Percentiles rank a stretch among this genome's conserved stretches.
Evolutionary conservation across 2,888 invertebrate species (phyloP).

Genomic region (Hololepta plana): DNA sequence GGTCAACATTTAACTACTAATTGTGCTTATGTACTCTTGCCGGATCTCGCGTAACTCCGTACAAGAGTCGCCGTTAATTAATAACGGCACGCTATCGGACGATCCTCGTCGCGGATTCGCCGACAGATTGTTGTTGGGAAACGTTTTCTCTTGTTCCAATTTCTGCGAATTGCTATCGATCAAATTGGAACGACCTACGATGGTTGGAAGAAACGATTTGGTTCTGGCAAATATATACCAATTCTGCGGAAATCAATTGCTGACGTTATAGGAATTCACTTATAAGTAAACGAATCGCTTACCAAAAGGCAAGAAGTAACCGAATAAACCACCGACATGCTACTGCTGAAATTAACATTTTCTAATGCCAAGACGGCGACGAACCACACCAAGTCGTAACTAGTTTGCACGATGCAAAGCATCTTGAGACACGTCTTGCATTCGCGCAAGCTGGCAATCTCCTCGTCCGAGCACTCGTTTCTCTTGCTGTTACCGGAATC

Average conservation of each 20-base stretch:
- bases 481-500: constrained; percentile 14
- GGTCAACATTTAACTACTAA: constrained; percentile 23
- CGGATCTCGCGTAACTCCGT: constrained; percentile 27
- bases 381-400: constrained; percentile 56
- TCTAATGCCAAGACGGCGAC: constrained; percentile 55
- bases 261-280: constrained; percentile 4
- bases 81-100: constrained; percentile 24
- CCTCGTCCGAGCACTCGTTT: constrained; percentile 10
- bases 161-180: constrained; percentile 8
- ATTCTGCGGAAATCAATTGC: constrained; percentile 22
- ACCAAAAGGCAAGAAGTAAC: constrained; percentile 39
- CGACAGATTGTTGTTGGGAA: constrained; percentile 9
- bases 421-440: constrained; percentile 40
- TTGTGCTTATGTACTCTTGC: constrained; percentile 29
- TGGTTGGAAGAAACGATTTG: constrained; percentile 21
- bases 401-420: constrained; percentile 48
- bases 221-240: constrained; percentile 26
- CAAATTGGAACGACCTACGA: constrained; percentile 8
- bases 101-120: constrained; percentile 17
- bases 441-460: constrained; percentile 31
- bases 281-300: too few relatives aligned
- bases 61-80: constrained; percentile 19
- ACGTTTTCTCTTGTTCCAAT: constrained; percentile 12
- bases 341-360: constrained; percentile 39
- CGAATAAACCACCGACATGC: constrained; percentile 39